Percentiles rank a stretch among this genome's conserved stretches.
Evolutionary conservation across 1,140 invertebrate species (phyloP).

Genomic region (Mya arenaria): DNA sequence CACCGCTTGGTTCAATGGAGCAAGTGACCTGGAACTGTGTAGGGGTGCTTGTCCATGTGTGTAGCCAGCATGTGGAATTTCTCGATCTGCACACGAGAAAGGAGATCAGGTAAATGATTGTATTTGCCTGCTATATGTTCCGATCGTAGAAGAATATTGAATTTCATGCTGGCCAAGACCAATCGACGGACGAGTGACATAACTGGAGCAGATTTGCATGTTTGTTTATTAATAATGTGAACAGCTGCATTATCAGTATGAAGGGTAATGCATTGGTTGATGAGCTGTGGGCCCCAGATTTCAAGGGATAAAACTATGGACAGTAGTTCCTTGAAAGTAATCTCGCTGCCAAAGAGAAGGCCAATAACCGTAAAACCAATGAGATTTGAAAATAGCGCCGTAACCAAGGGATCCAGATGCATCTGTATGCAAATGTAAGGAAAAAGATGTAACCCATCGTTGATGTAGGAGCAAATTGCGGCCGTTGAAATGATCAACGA

Average conservation of each 20-base stretch:
- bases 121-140: conserved; percentile 48
- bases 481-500: conserved; percentile 51
- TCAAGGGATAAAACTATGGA: conserved; percentile 50
- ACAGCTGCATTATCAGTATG: conserved; percentile 54
- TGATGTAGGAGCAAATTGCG: conserved; percentile 16
- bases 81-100: conserved; percentile 53
- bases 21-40: conserved; percentile 9
- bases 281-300: conserved; percentile 28
- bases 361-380: conserved; percentile 47
- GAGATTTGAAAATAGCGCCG: conserved; percentile 6
- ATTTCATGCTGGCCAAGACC: conserved; percentile 24
- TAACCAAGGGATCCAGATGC: conserved; percentile 17
- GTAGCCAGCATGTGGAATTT: not conserved
- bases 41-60: conserved; percentile 25
- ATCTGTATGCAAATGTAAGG: conserved; percentile 39
- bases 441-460: conserved; percentile 15
- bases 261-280: conserved; percentile 34
- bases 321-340: conserved; percentile 49
- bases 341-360: not conserved
- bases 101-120: conserved; percentile 43
- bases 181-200: conserved; percentile 52
- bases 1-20: conserved; percentile 16
- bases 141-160: conserved; percentile 34
- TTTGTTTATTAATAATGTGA: conserved; percentile 48
- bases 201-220: conserved; percentile 8